Evolutionary conservation across 2,888 invertebrate species (phyloP).

Genomic region (Agonum fuliginosum): DNA sequence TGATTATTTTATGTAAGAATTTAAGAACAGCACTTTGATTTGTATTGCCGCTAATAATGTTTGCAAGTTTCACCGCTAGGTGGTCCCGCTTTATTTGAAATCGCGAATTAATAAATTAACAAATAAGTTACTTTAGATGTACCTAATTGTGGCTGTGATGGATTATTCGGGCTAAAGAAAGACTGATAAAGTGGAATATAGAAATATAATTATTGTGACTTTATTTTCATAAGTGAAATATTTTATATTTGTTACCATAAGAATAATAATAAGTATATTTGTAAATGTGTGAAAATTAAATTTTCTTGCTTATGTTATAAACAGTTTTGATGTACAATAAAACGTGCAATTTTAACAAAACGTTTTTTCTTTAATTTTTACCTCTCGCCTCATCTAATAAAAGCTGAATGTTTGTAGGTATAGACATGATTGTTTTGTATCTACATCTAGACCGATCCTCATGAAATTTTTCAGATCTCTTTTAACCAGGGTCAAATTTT

Average conservation of each 20-base stretch:
- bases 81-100: no score
- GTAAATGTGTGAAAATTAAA: slow-evolving; percentile 43
- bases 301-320: slow-evolving; percentile 54
- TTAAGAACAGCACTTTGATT: no score
- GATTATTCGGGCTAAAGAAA: slow-evolving; percentile 55
- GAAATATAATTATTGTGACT: slow-evolving; percentile 47
- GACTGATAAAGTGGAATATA: slow-evolving; percentile 58
- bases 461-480: no score
- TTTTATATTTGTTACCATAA: slow-evolving; percentile 59
- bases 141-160: slow-evolving; percentile 59
- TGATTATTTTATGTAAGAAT: no score
- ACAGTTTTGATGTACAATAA: slow-evolving; percentile 48
- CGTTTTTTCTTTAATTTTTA: not conserved
- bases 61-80: no score
- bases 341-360: slow-evolving; percentile 48
- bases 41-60: no score
- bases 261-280: slow-evolving; percentile 51
- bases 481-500: no score
- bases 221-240: slow-evolving; percentile 58
- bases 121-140: slow-evolving; percentile 41
- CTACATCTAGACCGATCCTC: no score
- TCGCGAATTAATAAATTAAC: not conserved
- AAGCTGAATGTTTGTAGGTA: no score
- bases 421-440: no score
- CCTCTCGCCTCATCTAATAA: no score